Evolutionary conservation across 2,113 vertebrate genomes (phyloP).

Genomic region (Ophiodon elongatus): DNA sequence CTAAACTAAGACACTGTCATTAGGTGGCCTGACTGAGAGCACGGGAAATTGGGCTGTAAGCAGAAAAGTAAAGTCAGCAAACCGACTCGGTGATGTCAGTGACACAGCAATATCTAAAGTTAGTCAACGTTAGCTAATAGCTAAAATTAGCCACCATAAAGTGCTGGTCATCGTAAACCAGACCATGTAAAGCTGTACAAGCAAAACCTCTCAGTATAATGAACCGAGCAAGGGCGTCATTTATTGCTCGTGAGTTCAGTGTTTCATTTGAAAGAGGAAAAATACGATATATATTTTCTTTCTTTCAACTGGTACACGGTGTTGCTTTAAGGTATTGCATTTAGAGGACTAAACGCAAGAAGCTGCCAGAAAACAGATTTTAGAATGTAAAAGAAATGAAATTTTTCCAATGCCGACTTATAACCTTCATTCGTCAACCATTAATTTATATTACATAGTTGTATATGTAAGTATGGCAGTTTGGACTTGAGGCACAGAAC

Average conservation of each 20-base stretch:
- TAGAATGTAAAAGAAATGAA: background rate
- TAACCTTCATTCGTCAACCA: no score
- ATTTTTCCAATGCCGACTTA: no score
- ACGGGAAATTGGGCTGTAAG: no score
- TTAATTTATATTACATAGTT: no score
- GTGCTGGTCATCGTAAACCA: background rate
- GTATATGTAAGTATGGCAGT: no score
- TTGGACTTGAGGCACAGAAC: no score
- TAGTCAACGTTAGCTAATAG: no score
- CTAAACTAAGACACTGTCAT: no score
- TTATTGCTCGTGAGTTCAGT: background rate
- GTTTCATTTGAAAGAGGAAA: no score
- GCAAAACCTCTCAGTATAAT: background rate
- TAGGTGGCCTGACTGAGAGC: background rate
- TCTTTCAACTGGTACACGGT: background rate
- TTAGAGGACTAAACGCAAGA: background rate
- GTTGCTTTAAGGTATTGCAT: background rate
- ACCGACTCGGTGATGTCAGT: background rate
- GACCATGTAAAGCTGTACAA: background rate
- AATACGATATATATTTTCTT: background rate
- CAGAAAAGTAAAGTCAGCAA: background rate
- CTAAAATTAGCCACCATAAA: background rate
- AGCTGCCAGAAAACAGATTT: background rate
- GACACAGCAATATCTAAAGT: no score
- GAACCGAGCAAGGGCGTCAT: background rate